Conservation (phyloP, 1,140 invertebrate species). For the Oscheius sp. region DNA sequence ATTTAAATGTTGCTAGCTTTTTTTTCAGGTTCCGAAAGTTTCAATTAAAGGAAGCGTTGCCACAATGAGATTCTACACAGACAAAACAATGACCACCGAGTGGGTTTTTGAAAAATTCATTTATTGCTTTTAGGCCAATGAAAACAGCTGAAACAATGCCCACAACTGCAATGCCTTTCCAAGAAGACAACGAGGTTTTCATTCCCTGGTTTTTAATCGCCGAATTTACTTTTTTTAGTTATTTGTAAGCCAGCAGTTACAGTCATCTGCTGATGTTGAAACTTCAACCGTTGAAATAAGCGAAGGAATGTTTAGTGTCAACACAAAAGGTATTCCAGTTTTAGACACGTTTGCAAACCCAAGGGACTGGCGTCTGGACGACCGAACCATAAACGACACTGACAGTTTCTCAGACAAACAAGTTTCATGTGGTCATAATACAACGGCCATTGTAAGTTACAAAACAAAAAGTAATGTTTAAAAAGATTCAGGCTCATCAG, state of each 20-base stretch:
- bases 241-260: too few species aligned
- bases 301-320: too few species aligned
- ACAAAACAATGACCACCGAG: not conserved
- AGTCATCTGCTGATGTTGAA: too few species aligned
- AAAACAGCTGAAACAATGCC: not conserved
- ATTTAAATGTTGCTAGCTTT: too few species aligned
- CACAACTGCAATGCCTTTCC: not conserved
- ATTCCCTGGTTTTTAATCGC: not conserved
- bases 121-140: not conserved
- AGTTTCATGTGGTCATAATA: constrained; percentile 2
- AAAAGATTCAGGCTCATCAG: not conserved
- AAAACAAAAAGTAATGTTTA: not conserved
- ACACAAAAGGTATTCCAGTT: too few species aligned
- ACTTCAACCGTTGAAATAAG: too few species aligned
- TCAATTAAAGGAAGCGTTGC: not conserved
- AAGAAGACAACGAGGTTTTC: not conserved
- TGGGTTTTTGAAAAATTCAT: not conserved
- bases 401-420: constrained; percentile 22
- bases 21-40: not conserved
- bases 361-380: constrained; percentile 23
- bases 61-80: not conserved
- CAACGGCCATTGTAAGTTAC: constrained; percentile 11
- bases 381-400: constrained; percentile 23
- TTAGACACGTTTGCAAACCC: not conserved
- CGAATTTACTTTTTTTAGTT: too few species aligned